Percentiles rank a stretch among this genome's conserved stretches.
Conservation (phyloP, 2,113 vertebrate species). For the Ictalurus furcatus region DNA sequence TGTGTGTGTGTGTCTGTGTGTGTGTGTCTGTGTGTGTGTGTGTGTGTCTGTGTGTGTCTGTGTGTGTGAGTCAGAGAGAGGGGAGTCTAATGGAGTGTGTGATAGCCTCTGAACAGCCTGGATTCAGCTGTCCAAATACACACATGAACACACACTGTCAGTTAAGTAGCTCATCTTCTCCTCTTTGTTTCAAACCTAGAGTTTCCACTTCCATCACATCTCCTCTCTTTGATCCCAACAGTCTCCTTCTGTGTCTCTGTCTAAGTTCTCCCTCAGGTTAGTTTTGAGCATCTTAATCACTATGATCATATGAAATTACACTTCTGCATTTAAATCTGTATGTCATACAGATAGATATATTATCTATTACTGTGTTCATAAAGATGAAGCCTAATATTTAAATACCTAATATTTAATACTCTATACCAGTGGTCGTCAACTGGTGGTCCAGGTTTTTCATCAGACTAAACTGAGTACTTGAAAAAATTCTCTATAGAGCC, state of each 20-base stretch:
- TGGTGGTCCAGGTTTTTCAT: not conserved
- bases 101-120: conserved; percentile 90
- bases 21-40: not conserved
- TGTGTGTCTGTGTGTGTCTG: not conserved
- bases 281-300: not conserved
- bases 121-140: conserved; percentile 98
- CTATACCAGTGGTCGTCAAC: not conserved
- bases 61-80: not conserved
- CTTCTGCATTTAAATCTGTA: not conserved
- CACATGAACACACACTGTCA: conserved; percentile 49
- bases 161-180: conserved; percentile 26
- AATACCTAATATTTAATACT: not conserved
- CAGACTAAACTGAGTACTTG: not conserved
- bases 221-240: conserved; percentile 47
- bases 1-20: not conserved
- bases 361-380: not conserved
- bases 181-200: conserved; percentile 8
- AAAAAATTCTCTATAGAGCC: not conserved
- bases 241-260: conserved; percentile 29
- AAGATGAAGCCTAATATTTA: not conserved
- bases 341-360: not conserved
- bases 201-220: conserved; percentile 61
- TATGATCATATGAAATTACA: not conserved
- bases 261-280: not conserved
- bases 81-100: conserved; percentile 88